Evolutionary conservation across 2,888 invertebrate genomes (phyloP).

Genomic region (Peribatodes rhomboidaria): DNA sequence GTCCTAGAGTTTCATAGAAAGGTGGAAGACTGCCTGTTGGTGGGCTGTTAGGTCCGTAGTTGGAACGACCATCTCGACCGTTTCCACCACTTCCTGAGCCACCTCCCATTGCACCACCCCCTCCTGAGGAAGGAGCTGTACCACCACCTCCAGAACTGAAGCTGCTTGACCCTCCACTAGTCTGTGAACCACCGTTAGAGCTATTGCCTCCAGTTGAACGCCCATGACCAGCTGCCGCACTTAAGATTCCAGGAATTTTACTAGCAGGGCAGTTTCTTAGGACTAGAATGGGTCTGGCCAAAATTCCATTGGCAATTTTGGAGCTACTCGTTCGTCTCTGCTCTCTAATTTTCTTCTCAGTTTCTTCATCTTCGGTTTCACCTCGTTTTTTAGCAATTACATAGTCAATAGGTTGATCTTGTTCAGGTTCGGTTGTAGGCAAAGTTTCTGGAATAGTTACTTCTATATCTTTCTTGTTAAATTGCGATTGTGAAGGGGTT

Average conservation of each 20-base stretch:
- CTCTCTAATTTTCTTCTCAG: slow-evolving; percentile 89
- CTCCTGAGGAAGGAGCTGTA: slow-evolving; percentile 87
- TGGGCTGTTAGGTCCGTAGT: slow-evolving; percentile 95
- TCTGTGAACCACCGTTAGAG: slow-evolving; percentile 84
- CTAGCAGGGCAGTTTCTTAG: slow-evolving; percentile 85
- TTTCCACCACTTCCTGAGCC: slow-evolving; percentile 92
- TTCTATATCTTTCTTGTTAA: slow-evolving; percentile 81
- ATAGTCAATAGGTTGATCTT: slow-evolving; percentile 96
- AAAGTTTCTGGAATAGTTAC: slow-evolving; percentile 83
- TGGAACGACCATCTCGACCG: slow-evolving; percentile 93
- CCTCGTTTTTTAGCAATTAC: slow-evolving; percentile 93
- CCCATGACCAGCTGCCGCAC: slow-evolving; percentile 93
- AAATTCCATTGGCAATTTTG: slow-evolving; percentile 87
- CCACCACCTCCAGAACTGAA: slow-evolving; percentile 86
- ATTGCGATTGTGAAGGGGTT: slow-evolving; percentile 88
- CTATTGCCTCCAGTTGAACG: slow-evolving; percentile 88
- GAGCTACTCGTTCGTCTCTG: slow-evolving; percentile 89
- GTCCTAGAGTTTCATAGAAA: slow-evolving; percentile 92
- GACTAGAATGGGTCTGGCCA: slow-evolving; percentile 84
- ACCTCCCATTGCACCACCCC: slow-evolving; percentile 88
- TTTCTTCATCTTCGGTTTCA: slow-evolving; percentile 89
- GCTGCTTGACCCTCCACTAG: slow-evolving; percentile 79
- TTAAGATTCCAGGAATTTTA: slow-evolving; percentile 89
- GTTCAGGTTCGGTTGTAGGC: slow-evolving; percentile 88
- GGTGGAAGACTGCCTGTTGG: slow-evolving; percentile 96